phyloP scores from a whole-genome alignment of 2,113 vertebrate species.

The Paracanthobrama guichenoti region DNA sequence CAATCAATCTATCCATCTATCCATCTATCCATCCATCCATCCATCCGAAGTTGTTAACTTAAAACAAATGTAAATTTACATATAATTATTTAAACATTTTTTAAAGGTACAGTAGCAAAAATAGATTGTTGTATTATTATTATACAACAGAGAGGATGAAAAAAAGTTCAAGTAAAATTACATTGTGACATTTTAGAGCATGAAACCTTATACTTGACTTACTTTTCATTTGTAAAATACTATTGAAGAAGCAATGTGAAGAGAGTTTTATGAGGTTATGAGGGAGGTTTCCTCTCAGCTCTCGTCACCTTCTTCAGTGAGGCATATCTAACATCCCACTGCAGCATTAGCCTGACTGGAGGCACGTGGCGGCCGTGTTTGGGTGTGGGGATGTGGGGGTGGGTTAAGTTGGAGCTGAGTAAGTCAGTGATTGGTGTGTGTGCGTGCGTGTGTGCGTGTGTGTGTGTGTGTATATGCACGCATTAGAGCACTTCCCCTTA shows the following conservation, averaged over 20 bases:
- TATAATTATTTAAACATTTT: too few species aligned
- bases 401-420: conserved; percentile 49
- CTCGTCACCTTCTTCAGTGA: conserved; percentile 32
- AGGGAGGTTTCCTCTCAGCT: conserved; percentile 27
- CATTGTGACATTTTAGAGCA: not conserved
- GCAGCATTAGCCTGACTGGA: conserved; percentile 5
- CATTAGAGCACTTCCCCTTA: conserved; percentile 34
- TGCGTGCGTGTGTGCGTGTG: conserved; percentile 11
- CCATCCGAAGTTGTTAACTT: not conserved
- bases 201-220: not conserved
- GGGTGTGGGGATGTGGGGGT: conserved; percentile 36
- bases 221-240: not conserved
- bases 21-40: too few species aligned
- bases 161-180: not conserved
- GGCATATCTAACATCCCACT: conserved; percentile 24
- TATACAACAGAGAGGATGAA: not conserved
- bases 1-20: too few species aligned
- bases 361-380: conserved; percentile 16
- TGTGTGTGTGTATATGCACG: conserved; percentile 12
- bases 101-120: conserved; percentile 11
- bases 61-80: too few species aligned
- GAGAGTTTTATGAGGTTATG: conserved; percentile 29
- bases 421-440: conserved; percentile 58
- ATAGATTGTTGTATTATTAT: too few species aligned
- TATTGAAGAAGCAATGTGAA: not conserved